Evolutionary conservation across 2,888 invertebrate genomes (phyloP).

Genomic region (Leptinotarsa peninsularis): DNA sequence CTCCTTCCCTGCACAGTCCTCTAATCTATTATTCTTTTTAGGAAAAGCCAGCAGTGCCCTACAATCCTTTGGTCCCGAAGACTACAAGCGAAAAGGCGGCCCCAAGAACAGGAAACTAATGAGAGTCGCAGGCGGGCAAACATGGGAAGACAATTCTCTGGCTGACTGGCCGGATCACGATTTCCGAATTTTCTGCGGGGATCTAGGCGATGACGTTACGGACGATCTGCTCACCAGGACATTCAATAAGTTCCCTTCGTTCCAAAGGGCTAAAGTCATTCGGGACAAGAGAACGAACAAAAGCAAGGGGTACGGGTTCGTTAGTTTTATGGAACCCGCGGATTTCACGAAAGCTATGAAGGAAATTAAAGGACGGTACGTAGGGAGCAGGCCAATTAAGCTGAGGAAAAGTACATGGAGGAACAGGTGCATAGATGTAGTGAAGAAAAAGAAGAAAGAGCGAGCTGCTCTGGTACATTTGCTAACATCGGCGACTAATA

Average conservation of each 20-base stretch:
- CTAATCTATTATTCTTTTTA: background rate
- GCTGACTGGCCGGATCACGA: slow-evolving; percentile 98
- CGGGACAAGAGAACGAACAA: slow-evolving; percentile 97
- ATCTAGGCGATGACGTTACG: slow-evolving; percentile 98
- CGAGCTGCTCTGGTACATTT: slow-evolving; percentile 85
- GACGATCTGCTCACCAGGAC: slow-evolving; percentile 97
- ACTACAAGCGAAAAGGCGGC: slow-evolving; percentile 65
- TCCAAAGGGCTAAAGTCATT: slow-evolving; percentile 94
- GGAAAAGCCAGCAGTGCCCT: slow-evolving; percentile 70
- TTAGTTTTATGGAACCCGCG: slow-evolving; percentile 96
- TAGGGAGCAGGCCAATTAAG: slow-evolving; percentile 98
- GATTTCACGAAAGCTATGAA: slow-evolving; percentile 99
- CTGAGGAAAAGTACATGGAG: slow-evolving; percentile 97
- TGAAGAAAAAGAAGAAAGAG: slow-evolving; percentile 95
- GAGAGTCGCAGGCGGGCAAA: slow-evolving; percentile 91
- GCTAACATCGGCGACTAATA: slow-evolving; percentile 65
- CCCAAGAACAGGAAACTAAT: slow-evolving; percentile 76
- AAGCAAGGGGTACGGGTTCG: slow-evolving; percentile 98
- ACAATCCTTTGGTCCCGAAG: slow-evolving; percentile 71
- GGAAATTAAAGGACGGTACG: slow-evolving; percentile 99
- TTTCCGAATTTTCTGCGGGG: slow-evolving; percentile 98
- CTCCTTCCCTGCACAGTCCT: background rate
- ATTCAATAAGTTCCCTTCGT: slow-evolving; percentile 93
- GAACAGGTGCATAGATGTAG: slow-evolving; percentile 90
- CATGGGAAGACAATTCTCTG: slow-evolving; percentile 96